Percentiles rank a stretch among this genome's conserved stretches.
Evolutionary conservation across 92 coral and sea anemone genomes (phyloP).

Genomic region (Actinostola sp.): DNA sequence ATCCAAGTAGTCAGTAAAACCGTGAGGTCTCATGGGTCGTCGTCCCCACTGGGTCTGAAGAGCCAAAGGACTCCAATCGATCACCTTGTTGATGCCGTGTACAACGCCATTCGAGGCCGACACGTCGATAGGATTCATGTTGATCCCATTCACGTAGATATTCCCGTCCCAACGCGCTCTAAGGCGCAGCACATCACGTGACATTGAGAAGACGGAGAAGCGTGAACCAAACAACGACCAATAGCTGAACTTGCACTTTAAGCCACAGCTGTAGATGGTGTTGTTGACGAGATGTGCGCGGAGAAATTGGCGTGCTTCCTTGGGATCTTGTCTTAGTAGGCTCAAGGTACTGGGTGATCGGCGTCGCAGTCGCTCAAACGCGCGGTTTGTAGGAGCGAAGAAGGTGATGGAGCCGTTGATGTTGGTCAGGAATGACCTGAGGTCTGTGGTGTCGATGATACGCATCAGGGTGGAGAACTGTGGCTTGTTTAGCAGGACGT

Average conservation of each 20-base stretch:
- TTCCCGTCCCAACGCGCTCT: slow-evolving; percentile 35
- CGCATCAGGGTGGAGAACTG: slow-evolving; percentile 63
- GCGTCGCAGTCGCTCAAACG: slow-evolving; percentile 52
- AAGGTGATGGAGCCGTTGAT: slow-evolving; percentile 65
- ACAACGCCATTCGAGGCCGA: slow-evolving; percentile 80
- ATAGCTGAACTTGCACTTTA: slow-evolving; percentile 85
- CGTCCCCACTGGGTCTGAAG: not conserved
- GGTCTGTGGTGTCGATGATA: slow-evolving; percentile 51
- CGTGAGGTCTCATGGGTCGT: not conserved
- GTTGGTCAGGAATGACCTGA: slow-evolving; percentile 43
- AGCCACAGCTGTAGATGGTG: slow-evolving; percentile 73
- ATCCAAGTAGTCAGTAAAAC: not conserved
- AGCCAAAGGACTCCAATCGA: slow-evolving; percentile 45
- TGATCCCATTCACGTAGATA: slow-evolving; percentile 58
- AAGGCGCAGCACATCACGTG: slow-evolving; percentile 56
- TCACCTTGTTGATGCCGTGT: slow-evolving; percentile 73
- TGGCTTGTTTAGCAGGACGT: slow-evolving; percentile 52
- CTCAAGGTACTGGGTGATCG: slow-evolving; percentile 50
- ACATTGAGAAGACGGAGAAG: slow-evolving; percentile 51
- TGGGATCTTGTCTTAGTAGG: slow-evolving; percentile 32
- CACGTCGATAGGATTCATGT: slow-evolving; percentile 51
- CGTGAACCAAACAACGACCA: slow-evolving; percentile 77
- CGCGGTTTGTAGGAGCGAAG: slow-evolving; percentile 79
- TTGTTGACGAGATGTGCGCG: slow-evolving; percentile 57
- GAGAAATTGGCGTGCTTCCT: slow-evolving; percentile 57